Percentiles rank a stretch among this genome's conserved stretches.
These are phyloP conservation scores for Phytoseiulus persimilis DNA, from an alignment of 2,888 invertebrate species.

Conservation along the genomic window DNA sequence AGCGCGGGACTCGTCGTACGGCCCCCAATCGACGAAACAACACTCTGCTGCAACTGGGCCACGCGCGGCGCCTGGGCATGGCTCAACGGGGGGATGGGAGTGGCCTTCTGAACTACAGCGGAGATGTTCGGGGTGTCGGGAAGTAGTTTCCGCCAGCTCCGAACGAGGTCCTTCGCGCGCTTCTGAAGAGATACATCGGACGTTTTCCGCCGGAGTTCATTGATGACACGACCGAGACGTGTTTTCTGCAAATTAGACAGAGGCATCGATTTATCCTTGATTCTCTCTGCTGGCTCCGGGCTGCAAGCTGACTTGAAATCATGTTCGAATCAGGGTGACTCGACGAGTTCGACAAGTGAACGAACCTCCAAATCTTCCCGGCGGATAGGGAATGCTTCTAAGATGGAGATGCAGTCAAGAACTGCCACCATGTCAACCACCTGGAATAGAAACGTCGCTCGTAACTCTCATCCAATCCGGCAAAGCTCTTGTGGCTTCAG, in stretches of 20 bases:
- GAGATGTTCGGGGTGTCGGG: conserved; percentile 42
- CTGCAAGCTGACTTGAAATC: not conserved
- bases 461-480: not conserved
- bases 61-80: conserved; percentile 21
- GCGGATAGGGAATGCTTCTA: conserved; percentile 83
- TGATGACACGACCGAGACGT: conserved; percentile 84
- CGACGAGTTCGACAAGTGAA: not conserved
- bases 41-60: conserved; percentile 19
- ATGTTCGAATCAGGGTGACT: not conserved
- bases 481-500: too few species aligned
- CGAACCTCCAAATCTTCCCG: conserved; percentile 76
- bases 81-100: conserved; percentile 10
- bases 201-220: conserved; percentile 78
- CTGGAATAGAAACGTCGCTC: conserved; percentile 54
- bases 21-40: not conserved
- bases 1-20: conserved; percentile 24
- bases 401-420: conserved; percentile 79
- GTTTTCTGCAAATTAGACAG: conserved; percentile 63
- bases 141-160: conserved; percentile 75
- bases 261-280: conserved; percentile 20
- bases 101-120: conserved; percentile 7
- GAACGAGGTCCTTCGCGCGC: conserved; percentile 80
- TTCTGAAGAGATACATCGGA: conserved; percentile 73
- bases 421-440: conserved; percentile 90
- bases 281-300: too few species aligned